Evolutionary conservation across 2,113 vertebrate species (phyloP).

Genomic region (Ifrita kowaldi): DNA sequence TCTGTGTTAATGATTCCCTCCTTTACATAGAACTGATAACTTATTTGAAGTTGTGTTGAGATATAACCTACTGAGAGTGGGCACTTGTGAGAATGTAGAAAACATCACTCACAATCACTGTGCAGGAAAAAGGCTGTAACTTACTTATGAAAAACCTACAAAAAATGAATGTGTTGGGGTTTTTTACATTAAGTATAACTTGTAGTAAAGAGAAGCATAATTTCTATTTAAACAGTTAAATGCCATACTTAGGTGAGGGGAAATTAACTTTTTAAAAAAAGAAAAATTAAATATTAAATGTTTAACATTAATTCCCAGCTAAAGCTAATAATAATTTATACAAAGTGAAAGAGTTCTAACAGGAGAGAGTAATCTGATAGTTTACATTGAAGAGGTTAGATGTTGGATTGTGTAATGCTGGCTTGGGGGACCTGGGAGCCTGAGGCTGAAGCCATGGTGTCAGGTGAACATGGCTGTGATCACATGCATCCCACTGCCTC

Average conservation of each 20-base stretch:
- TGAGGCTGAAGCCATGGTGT: neutral
- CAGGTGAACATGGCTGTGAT: neutral
- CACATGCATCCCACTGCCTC: neutral
- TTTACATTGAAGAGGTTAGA: neutral
- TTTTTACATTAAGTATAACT: neutral
- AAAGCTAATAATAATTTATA: neutral
- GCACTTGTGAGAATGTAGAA: neutral
- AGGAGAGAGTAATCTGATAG: neutral
- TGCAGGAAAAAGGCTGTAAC: neutral
- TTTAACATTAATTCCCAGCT: neutral
- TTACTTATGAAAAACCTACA: neutral
- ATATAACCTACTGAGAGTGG: neutral
- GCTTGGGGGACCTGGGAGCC: neutral
- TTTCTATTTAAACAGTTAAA: neutral
- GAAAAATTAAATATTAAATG: neutral
- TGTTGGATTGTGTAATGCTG: neutral
- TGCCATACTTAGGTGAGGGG: neutral
- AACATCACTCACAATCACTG: neutral
- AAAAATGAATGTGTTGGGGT: accelerated
- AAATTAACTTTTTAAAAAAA: neutral
- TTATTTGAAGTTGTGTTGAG: neutral
- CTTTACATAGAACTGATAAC: neutral
- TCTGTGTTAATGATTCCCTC: neutral
- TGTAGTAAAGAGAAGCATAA: neutral
- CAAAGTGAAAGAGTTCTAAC: neutral